phyloP scores from a whole-genome alignment of 2,113 vertebrate species.

The Sorex fumeus region DNA sequence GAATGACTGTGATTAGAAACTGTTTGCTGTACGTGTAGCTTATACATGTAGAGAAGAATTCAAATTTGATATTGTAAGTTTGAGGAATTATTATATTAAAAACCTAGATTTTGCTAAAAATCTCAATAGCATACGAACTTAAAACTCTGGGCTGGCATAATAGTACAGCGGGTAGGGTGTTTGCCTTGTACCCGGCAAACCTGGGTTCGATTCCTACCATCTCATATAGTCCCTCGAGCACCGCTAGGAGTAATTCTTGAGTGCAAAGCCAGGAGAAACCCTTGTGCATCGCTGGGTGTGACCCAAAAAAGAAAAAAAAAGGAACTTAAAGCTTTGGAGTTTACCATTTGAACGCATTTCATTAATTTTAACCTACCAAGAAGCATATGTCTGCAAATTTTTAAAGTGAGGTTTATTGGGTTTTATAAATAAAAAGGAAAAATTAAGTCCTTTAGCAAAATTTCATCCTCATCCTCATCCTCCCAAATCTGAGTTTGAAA shows the following conservation, averaged over 20 bases:
- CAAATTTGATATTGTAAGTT: neutral
- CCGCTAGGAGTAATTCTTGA: too few relatives aligned
- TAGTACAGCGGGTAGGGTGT: too few relatives aligned
- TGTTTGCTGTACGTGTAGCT: neutral
- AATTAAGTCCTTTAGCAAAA: constrained; percentile 7
- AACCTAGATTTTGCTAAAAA: too few relatives aligned
- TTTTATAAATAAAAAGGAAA: neutral
- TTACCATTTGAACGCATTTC: constrained; percentile 11
- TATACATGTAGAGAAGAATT: neutral
- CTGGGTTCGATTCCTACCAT: too few relatives aligned
- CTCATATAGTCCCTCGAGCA: too few relatives aligned
- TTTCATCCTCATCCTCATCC: neutral
- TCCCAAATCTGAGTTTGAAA: constrained; percentile 20
- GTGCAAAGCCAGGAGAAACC: too few relatives aligned
- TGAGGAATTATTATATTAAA: neutral
- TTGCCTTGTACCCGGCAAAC: too few relatives aligned
- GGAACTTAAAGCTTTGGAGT: constrained; percentile 46
- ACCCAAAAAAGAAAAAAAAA: too few relatives aligned
- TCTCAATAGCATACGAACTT: too few relatives aligned
- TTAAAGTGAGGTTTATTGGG: neutral
- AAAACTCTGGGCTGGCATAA: too few relatives aligned
- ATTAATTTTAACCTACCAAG: constrained; percentile 54
- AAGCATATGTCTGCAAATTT: neutral
- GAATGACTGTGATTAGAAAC: too few relatives aligned
- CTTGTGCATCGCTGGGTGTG: too few relatives aligned